Percentiles rank a stretch among this genome's conserved stretches.
Evolutionary conservation across 2,113 vertebrate species (phyloP).

Genomic region (Trichechus manatus): DNA sequence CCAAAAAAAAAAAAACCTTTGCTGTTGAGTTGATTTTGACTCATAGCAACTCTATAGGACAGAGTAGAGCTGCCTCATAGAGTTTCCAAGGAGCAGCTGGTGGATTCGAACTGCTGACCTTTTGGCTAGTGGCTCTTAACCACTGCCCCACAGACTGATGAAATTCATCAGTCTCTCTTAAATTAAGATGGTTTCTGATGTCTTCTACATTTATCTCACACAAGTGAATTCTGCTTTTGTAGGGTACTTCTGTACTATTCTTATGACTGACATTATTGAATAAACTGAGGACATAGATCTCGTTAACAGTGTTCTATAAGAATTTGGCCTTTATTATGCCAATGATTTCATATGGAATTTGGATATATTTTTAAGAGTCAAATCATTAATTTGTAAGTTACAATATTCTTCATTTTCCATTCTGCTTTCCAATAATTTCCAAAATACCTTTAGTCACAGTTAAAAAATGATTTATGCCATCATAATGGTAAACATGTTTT

Average conservation of each 20-base stretch:
- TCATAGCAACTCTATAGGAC: no score
- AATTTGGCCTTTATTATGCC: not conserved
- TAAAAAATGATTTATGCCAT: not conserved
- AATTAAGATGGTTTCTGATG: not conserved
- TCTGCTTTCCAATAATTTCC: not conserved
- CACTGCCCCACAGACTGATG: not conserved
- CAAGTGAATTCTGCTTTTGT: not conserved
- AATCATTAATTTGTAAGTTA: slow-evolving; percentile 34
- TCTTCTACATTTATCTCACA: not conserved
- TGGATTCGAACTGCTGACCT: no score
- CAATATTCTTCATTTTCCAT: slow-evolving; percentile 31
- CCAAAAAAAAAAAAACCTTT: no score
- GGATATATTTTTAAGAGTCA: not conserved
- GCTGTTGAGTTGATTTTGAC: no score
- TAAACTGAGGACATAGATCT: no score
- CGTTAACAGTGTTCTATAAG: not conserved
- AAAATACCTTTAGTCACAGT: not conserved
- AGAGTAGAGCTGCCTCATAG: no score
- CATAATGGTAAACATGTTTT: slow-evolving; percentile 44
- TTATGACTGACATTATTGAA: no score
- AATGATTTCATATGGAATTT: not conserved
- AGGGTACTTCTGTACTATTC: no score
- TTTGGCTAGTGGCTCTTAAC: no score
- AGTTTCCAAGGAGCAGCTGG: no score
- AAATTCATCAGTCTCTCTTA: not conserved